A percentile compares a stretch with the other conserved stretches of the same genome.
Conservation (phyloP, 2,113 vertebrate genomes). For the Chiloscyllium plagiosum region DNA sequence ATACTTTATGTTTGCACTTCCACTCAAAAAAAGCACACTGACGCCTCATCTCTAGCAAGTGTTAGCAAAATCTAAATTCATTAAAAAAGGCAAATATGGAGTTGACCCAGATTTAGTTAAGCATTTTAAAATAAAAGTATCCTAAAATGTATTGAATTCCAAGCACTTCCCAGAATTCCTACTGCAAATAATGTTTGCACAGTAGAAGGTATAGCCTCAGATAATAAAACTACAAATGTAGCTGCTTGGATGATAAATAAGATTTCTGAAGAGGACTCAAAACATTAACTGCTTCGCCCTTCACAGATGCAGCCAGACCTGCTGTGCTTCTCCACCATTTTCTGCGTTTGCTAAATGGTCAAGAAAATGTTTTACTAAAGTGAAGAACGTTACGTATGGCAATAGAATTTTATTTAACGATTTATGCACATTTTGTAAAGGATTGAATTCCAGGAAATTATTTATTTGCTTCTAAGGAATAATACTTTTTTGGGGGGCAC, state of each 20-base stretch:
- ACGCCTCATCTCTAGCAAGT: not conserved
- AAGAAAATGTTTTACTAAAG: not conserved
- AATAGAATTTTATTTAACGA: not conserved
- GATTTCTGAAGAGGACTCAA: too few relatives aligned
- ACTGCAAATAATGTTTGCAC: not conserved
- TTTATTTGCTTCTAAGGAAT: not conserved
- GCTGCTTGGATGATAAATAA: not conserved
- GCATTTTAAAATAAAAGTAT: not conserved
- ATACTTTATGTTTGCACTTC: not conserved
- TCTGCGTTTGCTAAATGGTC: too few relatives aligned
- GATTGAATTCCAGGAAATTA: not conserved
- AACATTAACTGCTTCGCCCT: too few relatives aligned
- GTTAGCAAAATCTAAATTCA: not conserved
- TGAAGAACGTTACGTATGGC: not conserved
- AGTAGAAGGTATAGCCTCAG: not conserved
- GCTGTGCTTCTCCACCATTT: too few relatives aligned
- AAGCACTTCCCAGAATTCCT: not conserved
- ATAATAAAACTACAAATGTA: slow-evolving; percentile 10
- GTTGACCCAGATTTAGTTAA: not conserved
- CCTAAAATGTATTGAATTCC: not conserved
- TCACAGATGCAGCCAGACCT: too few relatives aligned
- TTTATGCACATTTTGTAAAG: not conserved
- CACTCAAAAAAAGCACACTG: not conserved
- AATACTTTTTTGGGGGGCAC: not conserved
- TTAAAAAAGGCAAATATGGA: not conserved